These are phyloP conservation scores for Hylaeus anthracinus DNA, from an alignment of 1,140 invertebrate genomes.

Conservation along the genomic window DNA sequence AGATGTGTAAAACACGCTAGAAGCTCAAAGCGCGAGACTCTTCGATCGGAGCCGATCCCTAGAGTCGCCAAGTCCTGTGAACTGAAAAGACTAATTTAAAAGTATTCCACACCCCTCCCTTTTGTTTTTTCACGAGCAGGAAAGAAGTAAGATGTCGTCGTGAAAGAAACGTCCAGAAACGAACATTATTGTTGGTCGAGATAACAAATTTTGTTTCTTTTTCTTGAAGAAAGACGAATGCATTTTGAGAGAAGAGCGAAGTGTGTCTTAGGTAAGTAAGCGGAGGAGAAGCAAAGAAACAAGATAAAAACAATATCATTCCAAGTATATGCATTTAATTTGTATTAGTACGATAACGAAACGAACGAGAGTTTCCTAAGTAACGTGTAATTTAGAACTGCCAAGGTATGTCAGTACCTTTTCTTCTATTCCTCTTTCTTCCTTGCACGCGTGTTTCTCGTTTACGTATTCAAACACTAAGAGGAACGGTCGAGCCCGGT, in stretches of 20 bases:
- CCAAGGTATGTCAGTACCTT: conserved; percentile 56
- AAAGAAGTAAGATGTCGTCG: background rate
- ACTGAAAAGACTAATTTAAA: conserved; percentile 34
- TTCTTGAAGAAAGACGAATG: conserved; percentile 18
- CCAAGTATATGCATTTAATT: conserved; percentile 73
- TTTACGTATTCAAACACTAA: conserved; percentile 14
- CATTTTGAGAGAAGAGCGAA: background rate
- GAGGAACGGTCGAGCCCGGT: conserved; percentile 26
- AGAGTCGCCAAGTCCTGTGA: conserved; percentile 25
- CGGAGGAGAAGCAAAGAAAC: background rate
- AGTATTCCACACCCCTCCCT: conserved; percentile 1
- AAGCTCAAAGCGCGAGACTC: conserved; percentile 52
- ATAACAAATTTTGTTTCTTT: no score
- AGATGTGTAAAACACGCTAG: conserved; percentile 29
- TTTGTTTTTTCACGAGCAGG: background rate
- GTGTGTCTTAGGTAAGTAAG: conserved; percentile 47
- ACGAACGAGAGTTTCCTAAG: conserved; percentile 57
- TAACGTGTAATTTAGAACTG: conserved; percentile 63
- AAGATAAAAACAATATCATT: conserved; percentile 65
- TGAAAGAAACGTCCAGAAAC: background rate
- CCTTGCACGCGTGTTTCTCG: background rate
- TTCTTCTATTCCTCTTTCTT: conserved; percentile 31
- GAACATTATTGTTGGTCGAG: background rate
- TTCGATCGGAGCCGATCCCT: conserved; percentile 36
- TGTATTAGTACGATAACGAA: conserved; percentile 56